These are phyloP conservation scores for Hipposideros armiger DNA, from an alignment of 2,113 vertebrate genomes.

Conservation along the genomic window DNA sequence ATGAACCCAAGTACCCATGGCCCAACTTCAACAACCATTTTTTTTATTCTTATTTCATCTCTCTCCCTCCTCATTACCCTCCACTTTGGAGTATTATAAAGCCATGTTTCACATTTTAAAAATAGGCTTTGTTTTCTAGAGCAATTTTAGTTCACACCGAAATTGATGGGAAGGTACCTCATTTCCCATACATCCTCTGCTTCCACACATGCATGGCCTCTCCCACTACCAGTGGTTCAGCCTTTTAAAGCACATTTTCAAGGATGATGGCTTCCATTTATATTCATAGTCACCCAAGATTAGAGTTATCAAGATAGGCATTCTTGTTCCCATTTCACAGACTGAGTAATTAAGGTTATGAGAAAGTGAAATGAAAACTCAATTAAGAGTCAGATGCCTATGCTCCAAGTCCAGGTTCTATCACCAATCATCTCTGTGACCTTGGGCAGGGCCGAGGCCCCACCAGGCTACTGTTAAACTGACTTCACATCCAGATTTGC, in stretches of 20 bases:
- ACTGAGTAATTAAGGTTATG: not conserved
- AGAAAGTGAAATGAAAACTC: not conserved
- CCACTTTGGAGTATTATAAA: not conserved
- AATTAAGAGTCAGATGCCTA: not conserved
- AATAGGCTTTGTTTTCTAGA: not conserved
- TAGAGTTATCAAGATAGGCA: not conserved
- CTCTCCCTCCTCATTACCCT: not conserved
- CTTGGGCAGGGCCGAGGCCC: not conserved
- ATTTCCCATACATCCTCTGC: not conserved
- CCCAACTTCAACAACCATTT: not conserved
- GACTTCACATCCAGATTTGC: not conserved
- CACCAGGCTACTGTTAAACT: not conserved
- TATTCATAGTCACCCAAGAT: not conserved
- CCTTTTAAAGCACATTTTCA: not conserved
- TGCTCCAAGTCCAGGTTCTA: not conserved
- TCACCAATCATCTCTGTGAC: not conserved
- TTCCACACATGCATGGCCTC: not conserved
- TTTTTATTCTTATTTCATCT: not conserved
- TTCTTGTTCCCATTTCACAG: not conserved
- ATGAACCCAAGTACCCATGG: fast-evolving
- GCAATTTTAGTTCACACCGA: not conserved
- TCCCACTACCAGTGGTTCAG: not conserved
- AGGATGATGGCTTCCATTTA: not conserved
- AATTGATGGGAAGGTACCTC: not conserved
- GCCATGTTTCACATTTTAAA: not conserved